Conservation (phyloP, 2,113 vertebrate species). For the Chionomys nivalis region DNA sequence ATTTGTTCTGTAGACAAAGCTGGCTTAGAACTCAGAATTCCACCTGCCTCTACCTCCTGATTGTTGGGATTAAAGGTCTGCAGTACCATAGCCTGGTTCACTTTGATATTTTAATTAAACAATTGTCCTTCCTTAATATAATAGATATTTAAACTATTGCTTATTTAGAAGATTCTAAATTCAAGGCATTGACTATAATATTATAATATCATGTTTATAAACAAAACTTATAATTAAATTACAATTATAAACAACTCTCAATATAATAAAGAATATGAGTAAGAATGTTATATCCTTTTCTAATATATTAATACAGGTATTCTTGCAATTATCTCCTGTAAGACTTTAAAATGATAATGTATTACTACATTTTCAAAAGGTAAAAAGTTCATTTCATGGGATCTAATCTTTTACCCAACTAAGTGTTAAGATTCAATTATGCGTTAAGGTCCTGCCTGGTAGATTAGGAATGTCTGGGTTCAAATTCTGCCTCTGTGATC, state of each 20-base stretch:
- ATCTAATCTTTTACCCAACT: neutral
- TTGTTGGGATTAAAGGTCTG: neutral
- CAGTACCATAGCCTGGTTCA: neutral
- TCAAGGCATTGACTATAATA: neutral
- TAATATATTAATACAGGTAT: neutral
- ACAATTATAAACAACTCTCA: no score
- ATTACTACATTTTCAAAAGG: neutral
- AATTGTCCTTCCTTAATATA: neutral
- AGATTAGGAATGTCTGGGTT: neutral
- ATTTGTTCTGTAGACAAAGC: neutral
- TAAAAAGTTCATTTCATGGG: neutral
- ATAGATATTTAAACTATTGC: neutral
- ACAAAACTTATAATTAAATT: no score
- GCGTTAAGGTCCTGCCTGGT: neutral
- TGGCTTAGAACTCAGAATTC: neutral
- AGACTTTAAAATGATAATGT: neutral
- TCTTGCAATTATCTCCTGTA: neutral
- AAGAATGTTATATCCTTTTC: neutral
- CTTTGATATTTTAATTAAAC: neutral
- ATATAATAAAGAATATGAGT: no score
- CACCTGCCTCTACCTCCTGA: neutral
- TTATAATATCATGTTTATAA: neutral
- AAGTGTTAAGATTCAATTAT: neutral
- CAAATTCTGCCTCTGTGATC: neutral
- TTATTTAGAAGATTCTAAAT: neutral